These are phyloP conservation scores for Mamestra brassicae DNA, from an alignment of 2,888 invertebrate genomes.

Conservation along the genomic window DNA sequence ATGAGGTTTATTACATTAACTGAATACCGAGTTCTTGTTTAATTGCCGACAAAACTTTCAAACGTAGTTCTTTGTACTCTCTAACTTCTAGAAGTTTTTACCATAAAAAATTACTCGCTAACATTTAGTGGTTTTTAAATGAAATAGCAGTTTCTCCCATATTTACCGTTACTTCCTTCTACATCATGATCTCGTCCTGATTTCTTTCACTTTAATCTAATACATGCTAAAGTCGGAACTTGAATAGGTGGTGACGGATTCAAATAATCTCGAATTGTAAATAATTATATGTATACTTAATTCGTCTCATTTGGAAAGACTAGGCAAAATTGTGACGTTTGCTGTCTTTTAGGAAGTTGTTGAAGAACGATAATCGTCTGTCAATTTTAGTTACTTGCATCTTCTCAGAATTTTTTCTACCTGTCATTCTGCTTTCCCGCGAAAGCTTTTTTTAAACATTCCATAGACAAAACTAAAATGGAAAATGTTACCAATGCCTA, in stretches of 20 bases:
- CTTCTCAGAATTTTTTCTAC: background rate
- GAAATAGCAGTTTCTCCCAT: background rate
- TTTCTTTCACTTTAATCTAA: background rate
- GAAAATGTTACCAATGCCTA: background rate
- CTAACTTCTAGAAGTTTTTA: no score
- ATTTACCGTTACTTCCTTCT: background rate
- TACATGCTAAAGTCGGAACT: background rate
- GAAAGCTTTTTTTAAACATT: background rate
- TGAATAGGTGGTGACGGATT: background rate
- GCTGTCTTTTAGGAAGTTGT: background rate
- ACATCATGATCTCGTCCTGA: no score
- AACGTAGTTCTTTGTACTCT: background rate
- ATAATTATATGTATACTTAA: no score
- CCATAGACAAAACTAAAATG: conserved; percentile 18
- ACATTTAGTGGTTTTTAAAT: background rate
- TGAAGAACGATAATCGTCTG: background rate
- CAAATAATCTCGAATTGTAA: background rate
- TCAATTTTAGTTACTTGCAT: background rate
- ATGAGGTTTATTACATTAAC: conserved; percentile 7
- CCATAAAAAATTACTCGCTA: background rate
- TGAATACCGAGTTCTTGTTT: background rate
- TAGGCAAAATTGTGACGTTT: background rate
- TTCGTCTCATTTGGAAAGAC: background rate
- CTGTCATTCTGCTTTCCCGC: background rate
- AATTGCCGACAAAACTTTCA: conserved; percentile 1